These are phyloP conservation scores for Oncorhynchus nerka DNA, from an alignment of 2,113 vertebrate genomes.

Conservation along the genomic window DNA sequence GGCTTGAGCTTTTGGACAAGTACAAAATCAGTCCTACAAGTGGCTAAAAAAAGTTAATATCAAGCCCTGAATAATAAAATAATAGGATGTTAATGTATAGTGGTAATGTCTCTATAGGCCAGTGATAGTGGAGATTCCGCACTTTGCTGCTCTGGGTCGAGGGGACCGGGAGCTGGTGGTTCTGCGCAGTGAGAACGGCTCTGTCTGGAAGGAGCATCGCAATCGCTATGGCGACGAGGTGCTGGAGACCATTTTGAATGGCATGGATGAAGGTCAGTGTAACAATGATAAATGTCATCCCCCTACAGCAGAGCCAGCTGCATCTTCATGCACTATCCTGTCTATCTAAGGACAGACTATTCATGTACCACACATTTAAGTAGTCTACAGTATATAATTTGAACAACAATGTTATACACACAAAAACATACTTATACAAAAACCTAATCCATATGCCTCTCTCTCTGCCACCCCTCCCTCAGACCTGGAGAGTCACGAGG, in stretches of 20 bases:
- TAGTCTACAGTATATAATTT: background rate
- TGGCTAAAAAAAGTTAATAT: no score
- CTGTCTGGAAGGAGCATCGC: slow-evolving; percentile 94
- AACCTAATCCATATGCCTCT: background rate
- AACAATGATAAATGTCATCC: background rate
- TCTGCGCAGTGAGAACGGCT: slow-evolving; percentile 91
- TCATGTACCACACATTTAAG: no score
- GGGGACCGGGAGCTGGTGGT: slow-evolving; percentile 91
- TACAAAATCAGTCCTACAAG: no score
- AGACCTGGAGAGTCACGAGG: slow-evolving; percentile 93
- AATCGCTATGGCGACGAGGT: slow-evolving; percentile 85
- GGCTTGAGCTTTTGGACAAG: no score
- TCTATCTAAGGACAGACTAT: no score
- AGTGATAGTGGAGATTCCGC: slow-evolving; percentile 95
- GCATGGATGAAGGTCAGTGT: slow-evolving; percentile 92
- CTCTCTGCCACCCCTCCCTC: no score
- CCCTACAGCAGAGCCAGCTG: background rate
- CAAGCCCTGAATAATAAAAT: no score
- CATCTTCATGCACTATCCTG: no score
- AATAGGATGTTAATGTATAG: background rate
- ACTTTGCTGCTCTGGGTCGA: slow-evolving; percentile 87
- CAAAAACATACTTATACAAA: background rate
- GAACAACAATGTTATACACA: background rate
- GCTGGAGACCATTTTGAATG: slow-evolving; percentile 89
- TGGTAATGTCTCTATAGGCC: slow-evolving; percentile 73